Conservation (phyloP, 1,140 invertebrate genomes). For the Zaprionus africanus region DNA sequence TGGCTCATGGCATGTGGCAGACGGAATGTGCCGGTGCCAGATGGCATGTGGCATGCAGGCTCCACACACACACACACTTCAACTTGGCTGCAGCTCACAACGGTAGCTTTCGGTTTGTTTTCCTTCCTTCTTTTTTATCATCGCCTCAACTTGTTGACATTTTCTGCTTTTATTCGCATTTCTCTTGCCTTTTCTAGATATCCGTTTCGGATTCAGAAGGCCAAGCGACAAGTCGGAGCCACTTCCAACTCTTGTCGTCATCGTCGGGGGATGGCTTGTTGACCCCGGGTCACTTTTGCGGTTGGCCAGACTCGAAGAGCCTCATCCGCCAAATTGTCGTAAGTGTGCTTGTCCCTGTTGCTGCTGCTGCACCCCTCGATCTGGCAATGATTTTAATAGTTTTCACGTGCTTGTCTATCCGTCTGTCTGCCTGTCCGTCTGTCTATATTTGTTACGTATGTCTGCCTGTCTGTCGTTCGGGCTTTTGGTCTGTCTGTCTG, state of each 20-base stretch:
- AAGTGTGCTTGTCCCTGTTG: neutral
- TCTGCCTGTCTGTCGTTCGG: no score
- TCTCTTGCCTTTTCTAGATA: constrained; percentile 21
- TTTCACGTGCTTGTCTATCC: neutral
- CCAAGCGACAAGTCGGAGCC: constrained; percentile 10
- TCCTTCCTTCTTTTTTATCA: neutral
- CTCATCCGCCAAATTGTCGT: neutral
- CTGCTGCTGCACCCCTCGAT: neutral
- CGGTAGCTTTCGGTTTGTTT: constrained; percentile 22
- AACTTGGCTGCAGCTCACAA: neutral
- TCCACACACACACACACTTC: neutral
- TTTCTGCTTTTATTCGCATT: constrained; percentile 51
- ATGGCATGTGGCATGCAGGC: constrained; percentile 1
- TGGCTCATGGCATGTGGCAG: constrained; percentile 31
- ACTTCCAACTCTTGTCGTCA: neutral
- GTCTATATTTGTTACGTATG: no score
- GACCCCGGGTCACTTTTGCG: neutral
- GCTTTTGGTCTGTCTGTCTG: no score
- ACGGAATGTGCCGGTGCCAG: constrained; percentile 5
- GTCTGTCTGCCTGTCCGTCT: no score
- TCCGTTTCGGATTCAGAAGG: constrained; percentile 16
- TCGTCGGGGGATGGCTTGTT: neutral
- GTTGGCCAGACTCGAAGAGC: neutral
- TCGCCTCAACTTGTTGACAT: constrained; percentile 53
- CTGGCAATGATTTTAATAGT: neutral